These are phyloP conservation scores for Chloebia gouldiae DNA, from an alignment of 2,113 vertebrate species.

Conservation along the genomic window DNA sequence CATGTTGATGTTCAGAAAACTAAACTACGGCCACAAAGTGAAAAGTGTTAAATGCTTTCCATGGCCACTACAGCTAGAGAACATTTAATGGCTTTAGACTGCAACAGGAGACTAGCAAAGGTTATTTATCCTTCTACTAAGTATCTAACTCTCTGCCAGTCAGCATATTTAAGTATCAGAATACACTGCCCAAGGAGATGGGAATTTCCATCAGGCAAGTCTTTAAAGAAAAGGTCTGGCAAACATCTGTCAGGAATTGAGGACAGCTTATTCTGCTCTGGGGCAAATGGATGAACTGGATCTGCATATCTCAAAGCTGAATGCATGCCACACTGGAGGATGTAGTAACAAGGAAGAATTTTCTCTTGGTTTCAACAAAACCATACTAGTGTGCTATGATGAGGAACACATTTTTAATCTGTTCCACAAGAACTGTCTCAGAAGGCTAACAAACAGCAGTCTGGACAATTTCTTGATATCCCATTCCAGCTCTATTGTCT, in stretches of 20 bases:
- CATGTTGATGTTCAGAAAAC: background rate
- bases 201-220: background rate
- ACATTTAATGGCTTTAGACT: background rate
- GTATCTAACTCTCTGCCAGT: background rate
- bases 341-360: background rate
- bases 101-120: background rate
- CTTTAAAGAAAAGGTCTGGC: slow-evolving; percentile 22
- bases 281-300: background rate
- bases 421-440: background rate
- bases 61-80: background rate
- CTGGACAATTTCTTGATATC: background rate
- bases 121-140: background rate
- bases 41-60: background rate
- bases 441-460: background rate
- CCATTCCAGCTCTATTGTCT: slow-evolving; percentile 28
- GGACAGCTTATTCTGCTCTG: background rate
- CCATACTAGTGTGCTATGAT: background rate
- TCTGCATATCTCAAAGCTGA: background rate
- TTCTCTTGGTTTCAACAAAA: slow-evolving; percentile 7
- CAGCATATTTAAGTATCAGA: background rate
- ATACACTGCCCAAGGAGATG: slow-evolving; percentile 7
- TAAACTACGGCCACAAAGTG: background rate
- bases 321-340: background rate
- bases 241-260: slow-evolving; percentile 2
- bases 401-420: slow-evolving; percentile 13